Evolutionary conservation across 1,140 invertebrate genomes (phyloP), one percentile per base, ranked within the genome.

Genomic region (Homalodisca vitripennis): DNA sequence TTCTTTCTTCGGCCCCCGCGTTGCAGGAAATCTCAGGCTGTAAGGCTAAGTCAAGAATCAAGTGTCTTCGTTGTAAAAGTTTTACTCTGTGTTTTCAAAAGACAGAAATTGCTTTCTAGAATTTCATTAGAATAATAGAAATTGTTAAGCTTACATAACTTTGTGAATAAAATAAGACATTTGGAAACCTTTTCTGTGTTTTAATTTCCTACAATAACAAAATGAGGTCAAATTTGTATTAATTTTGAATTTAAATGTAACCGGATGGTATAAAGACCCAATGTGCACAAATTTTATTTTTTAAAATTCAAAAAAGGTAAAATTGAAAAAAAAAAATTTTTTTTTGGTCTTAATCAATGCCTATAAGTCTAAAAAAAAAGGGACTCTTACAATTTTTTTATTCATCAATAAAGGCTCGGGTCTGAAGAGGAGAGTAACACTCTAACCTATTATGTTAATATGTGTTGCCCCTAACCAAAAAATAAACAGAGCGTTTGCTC

Each of bases 301-400:
- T 10, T 10, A 41, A 41, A 41, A 41, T 41, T 41, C 6, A 41
- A 57, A 22, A 24, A 22, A 13, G 53, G 6, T 12, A 57, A 57
- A 57, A 57, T 57, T 10, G 27, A 57, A 41, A 41, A 41, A 41
- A 41, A 41, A 41, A n/a, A n/a, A n/a, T n/a, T n/a, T n/a, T 41
- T 41, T 41, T 41, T 41, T 41, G 34, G 17, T 41, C 34, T 10
- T 41, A 17, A 17, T 41, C 17, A 41, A 41, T 41, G 34, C 17
- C 6, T 10, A 41, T 41, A 41, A 41, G 34, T 41, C 6, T 41
- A 41, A 41, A 41, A 10, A 41, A 41, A 41, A 10, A 41, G 17
- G 6, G 6, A 6, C 34, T 41, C 34, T 17, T 17, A n/a, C n/a
- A n/a, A n/a, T n/a, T 17, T 41, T 41, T 41, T 41, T 41, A 6